Evolutionary conservation across 2,888 invertebrate genomes (phyloP), one percentile per base, ranked within the genome.

Genomic region (Didymodactylos carnosus): DNA sequence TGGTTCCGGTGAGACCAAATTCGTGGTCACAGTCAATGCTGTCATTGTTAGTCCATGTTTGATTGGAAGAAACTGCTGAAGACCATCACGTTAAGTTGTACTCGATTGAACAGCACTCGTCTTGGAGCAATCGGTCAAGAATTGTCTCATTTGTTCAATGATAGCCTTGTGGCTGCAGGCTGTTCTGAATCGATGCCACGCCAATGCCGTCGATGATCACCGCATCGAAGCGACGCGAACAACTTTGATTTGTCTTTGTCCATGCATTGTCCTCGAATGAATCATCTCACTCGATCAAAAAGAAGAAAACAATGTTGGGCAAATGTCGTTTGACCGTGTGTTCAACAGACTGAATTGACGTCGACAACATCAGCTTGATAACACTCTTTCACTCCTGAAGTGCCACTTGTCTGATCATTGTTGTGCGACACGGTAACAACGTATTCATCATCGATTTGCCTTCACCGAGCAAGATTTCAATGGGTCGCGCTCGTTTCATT

Each of bases 1-100:
- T 73, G 10, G 77, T 77, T 2, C 77, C 77, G 29, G 77, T 75
- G 11, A 77, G 49, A 0, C 84, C 84, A 75, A 79, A 70, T 77
- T 77, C 3, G 77, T 77, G 0, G 74, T 76, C 10, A 76, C n/a
- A 19, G 75, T 74, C 13, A 74, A 40, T 11, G 62, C 27, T 10
- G 73, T 76, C 73, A 78, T 49, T 39, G 72, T 75, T 7, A 77
- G 69, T n/a, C 51, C 43, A 39, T 78, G 78, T 71, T 78, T 78
- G 7, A 78, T 46, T 49, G 78, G 77, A 29, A 78, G 71, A 73
- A 78, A 78, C 43, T 77, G 77, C 25, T 77, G 77, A 14, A 77
- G 70, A 41, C 78, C 76, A 46, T 78, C 76, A 27, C 77, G 73
- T 78, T 78, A 78, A 40, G 72, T 76, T 25, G 76, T 78, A 69